Conservation (phyloP, 2,888 invertebrate genomes). For the Tetramorium bicarinatum region DNA sequence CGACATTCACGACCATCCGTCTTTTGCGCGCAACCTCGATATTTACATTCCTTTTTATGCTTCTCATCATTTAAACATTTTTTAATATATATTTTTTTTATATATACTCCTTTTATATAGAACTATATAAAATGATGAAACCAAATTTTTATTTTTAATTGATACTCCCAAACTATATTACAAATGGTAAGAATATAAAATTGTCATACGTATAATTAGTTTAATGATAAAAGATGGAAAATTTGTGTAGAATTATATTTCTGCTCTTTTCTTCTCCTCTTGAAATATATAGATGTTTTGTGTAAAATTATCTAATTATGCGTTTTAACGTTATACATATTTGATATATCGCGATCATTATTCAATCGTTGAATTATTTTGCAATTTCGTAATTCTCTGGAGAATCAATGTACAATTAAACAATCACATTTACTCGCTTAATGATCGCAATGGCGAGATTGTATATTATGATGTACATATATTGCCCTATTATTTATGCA, state of each 20-base stretch:
- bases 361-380: conserved; percentile 8
- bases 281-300: background rate
- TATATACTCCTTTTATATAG: background rate
- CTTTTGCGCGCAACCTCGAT: background rate
- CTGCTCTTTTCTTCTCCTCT: background rate
- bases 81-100: background rate
- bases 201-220: background rate
- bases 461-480: background rate
- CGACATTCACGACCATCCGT: background rate
- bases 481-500: background rate
- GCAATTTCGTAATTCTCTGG: background rate
- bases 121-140: background rate
- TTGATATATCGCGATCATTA: background rate
- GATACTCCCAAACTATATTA: background rate
- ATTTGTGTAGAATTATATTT: background rate
- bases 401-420: conserved; percentile 4
- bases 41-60: background rate
- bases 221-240: background rate
- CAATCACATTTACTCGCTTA: background rate
- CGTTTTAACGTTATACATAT: background rate
- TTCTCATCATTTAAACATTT: background rate
- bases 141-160: background rate
- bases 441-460: background rate
- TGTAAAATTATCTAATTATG: background rate
- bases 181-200: background rate